phyloP scores from a whole-genome alignment of 2,797 vertebrate species.

The Sparidentex hasta region DNA sequence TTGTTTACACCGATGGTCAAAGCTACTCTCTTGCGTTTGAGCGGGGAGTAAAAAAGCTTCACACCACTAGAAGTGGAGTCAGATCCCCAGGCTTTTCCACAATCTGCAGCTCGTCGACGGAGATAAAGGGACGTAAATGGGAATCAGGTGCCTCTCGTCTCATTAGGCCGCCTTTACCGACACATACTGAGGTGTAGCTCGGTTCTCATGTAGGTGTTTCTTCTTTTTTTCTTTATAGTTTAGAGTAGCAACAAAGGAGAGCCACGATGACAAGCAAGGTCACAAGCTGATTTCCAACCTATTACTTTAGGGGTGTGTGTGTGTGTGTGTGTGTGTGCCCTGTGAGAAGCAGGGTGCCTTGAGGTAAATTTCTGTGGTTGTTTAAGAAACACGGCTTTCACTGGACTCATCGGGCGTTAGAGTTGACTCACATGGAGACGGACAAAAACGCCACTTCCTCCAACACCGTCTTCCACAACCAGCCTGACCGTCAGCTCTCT shows the following conservation, averaged over 20 bases:
- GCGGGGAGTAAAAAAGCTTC: neutral
- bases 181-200: neutral
- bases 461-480: slow-evolving; percentile 56
- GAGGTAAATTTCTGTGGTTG: slow-evolving; percentile 58
- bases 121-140: slow-evolving; percentile 33
- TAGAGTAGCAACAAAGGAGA: slow-evolving; percentile 54
- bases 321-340: neutral
- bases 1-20: neutral
- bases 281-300: slow-evolving; percentile 45
- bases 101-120: slow-evolving; percentile 10
- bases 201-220: slow-evolving; percentile 23
- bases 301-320: slow-evolving; percentile 42
- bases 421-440: slow-evolving; percentile 59
- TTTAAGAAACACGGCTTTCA: slow-evolving; percentile 48
- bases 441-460: slow-evolving; percentile 55
- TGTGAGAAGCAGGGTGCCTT: slow-evolving; percentile 35
- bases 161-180: slow-evolving; percentile 1
- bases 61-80: neutral
- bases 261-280: slow-evolving; percentile 58
- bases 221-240: slow-evolving; percentile 23
- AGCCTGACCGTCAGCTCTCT: slow-evolving; percentile 50
- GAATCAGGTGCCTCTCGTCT: slow-evolving; percentile 26
- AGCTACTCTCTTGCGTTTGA: slow-evolving; percentile 8
- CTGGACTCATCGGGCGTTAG: slow-evolving; percentile 59
- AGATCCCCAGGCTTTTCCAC: slow-evolving; percentile 4